Conservation (phyloP, 1,140 invertebrate genomes). For the Diprion similis region DNA sequence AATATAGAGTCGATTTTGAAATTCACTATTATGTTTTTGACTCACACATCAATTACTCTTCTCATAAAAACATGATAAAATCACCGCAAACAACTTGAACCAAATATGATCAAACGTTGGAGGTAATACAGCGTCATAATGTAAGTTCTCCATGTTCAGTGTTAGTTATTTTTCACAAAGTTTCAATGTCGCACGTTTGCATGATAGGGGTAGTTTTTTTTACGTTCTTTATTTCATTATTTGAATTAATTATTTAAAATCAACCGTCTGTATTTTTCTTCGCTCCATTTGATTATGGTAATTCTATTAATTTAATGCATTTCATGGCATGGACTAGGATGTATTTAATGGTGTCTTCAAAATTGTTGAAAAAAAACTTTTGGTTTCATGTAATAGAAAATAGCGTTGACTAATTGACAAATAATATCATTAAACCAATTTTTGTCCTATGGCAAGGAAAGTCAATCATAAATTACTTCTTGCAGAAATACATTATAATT, state of each 20-base stretch:
- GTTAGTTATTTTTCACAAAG: constrained; percentile 33
- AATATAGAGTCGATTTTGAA: background rate
- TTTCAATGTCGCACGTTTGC: constrained; percentile 46
- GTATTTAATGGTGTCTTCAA: too few species aligned
- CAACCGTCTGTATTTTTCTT: background rate
- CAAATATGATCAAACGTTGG: constrained; percentile 15
- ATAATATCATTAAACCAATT: too few species aligned
- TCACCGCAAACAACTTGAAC: background rate
- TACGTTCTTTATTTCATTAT: background rate
- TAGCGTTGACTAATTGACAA: too few species aligned
- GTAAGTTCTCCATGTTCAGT: constrained; percentile 34
- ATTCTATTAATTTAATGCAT: background rate
- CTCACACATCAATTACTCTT: background rate
- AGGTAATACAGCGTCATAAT: constrained; percentile 33
- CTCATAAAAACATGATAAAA: constrained; percentile 6
- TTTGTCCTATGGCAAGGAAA: too few species aligned
- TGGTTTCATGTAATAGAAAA: too few species aligned
- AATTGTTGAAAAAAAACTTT: too few species aligned
- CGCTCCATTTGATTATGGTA: background rate
- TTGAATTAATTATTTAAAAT: background rate
- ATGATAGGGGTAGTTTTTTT: constrained; percentile 25
- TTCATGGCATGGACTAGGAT: background rate
- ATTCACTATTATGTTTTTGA: background rate
- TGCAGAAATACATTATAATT: too few species aligned
- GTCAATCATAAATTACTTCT: too few species aligned